These are phyloP conservation scores for Rhyacophila brunnea DNA, from an alignment of 1,140 invertebrate genomes.

Conservation along the genomic window DNA sequence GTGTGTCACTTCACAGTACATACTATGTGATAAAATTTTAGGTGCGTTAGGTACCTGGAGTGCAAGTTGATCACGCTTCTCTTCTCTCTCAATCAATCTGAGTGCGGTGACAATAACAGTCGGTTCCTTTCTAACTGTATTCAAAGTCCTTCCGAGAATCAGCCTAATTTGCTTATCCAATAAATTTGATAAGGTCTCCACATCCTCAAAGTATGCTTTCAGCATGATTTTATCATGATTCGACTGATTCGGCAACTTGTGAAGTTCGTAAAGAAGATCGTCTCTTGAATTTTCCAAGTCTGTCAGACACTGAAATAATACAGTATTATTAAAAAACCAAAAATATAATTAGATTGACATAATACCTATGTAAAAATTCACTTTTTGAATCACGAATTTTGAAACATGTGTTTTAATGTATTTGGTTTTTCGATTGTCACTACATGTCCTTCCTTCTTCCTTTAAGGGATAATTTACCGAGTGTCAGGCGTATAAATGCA, in stretches of 20 bases:
- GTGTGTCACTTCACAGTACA: no score
- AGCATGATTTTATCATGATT: conserved; percentile 86
- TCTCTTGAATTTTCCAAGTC: conserved; percentile 96
- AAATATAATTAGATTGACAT: no score
- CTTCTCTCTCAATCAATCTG: conserved; percentile 95
- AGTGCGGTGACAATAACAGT: conserved; percentile 94
- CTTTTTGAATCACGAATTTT: no score
- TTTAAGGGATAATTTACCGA: no score
- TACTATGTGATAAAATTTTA: no score
- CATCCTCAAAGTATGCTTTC: conserved; percentile 94
- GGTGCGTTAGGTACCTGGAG: conserved; percentile 60
- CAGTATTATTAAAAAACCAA: no score
- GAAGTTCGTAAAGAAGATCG: conserved; percentile 91
- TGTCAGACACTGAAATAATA: conserved; percentile 73
- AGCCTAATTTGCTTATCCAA: conserved; percentile 90
- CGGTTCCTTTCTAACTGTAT: conserved; percentile 92
- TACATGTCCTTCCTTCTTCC: no score
- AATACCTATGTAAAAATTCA: no score
- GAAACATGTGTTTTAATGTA: no score
- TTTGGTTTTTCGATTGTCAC: no score
- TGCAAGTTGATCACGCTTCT: conserved; percentile 84
- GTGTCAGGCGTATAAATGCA: no score
- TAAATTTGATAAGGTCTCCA: conserved; percentile 86
- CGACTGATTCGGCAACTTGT: conserved; percentile 89
- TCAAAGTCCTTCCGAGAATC: conserved; percentile 85